Evolutionary conservation across 2,888 invertebrate species (phyloP), one percentile per base, ranked within the genome.

Genomic region (Linyphia triangularis): DNA sequence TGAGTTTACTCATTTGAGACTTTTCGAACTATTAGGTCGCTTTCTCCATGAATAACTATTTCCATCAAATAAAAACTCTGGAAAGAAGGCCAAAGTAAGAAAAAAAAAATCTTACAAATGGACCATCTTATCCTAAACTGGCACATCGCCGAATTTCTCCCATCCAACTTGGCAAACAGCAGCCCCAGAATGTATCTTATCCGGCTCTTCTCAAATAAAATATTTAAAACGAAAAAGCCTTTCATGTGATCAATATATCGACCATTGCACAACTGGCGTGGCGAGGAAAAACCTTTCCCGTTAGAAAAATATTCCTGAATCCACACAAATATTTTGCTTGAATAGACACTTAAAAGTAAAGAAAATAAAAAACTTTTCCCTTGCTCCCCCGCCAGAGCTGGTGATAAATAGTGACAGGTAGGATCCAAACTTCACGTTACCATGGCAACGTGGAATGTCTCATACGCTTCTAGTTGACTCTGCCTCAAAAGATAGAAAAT

Each of bases 351-450:
- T 22, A 30, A 63, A 30, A 51, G 30, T 0, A 65, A 65, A 69
- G 40, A 59, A 69, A 61, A 28, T 22, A 69, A 59, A 24, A 69
- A 72, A 57, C 13, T 57, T 70, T 59, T 33, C 26, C 7, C 57
- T 26, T 30, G 2, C 69, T 24, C 28, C 6, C 30, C 28, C 59
- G 59, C 40, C 82, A 81, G 69, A 57, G 59, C 40, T 19, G 13
- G 78, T 65, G 70, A 82, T 72, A 82, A 72, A 61, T 69, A 82
- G 67, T 84, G 84, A 84, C 84, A 84, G 75, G 57, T 67, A 51
- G 75, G 43, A 75, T 67, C 69, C 67, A 59, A 51, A 33, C 59
- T 43, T 67, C 51, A 33, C 37, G 75, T 84, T 51, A 24, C 84
- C 75, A 84, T 84, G 57, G 59, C 37, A 75, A 84, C 84, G 13